Base-by-base conservation (phyloP, 2,888 invertebrate species). In the Caenorhabditis panamensis region DNA sequence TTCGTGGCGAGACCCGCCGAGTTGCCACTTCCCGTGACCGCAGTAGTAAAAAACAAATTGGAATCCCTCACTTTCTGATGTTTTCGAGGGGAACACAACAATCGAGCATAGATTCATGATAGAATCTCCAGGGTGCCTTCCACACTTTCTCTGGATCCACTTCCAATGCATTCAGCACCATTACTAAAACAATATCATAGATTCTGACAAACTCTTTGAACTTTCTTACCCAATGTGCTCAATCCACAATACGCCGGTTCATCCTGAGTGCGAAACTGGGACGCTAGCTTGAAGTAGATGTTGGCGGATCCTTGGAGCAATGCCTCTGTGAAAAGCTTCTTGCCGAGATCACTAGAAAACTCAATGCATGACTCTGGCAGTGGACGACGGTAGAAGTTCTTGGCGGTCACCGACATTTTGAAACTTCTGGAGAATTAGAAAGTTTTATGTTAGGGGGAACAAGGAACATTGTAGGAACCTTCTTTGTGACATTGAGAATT, bases 181-280 rank as follows among this genome's bases (percentile, higher is more conserved):
- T 88, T 8, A 88, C 87, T 85, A 72, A 54, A 90, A 67, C 16
- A 31, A 9, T n/a, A n/a, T n/a, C n/a, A 31, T 31, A 31, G 9
- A 6, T 31, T 31, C 31, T 6, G 4, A 4, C 4, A 31, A 31
- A 9, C 4, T 9, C 4, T 31, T 31, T 31, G 5, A 4, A 31
- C 4, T 31, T 9, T 51, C 89, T 89, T 89, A 83, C 92, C 91
- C 16, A 92, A 86, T 1, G 92, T 91, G 24, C 92, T 90, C 18
- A 92, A 87, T n/a, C 92, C 92, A 81, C 92, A 92, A 82, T 89
- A 92, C 0, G 92, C 91, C 8, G 92, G 92, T 47, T 92, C 92
- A 71, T 92, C 92, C 77, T 92, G 92, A 0, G 92, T 92, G 4
- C 91, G 84, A 66, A 92, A 92, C 86, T 92, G 92, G 6, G 91